Evolutionary conservation across 1,140 invertebrate species (phyloP).

Genomic region (Bilobella aurantiaca): DNA sequence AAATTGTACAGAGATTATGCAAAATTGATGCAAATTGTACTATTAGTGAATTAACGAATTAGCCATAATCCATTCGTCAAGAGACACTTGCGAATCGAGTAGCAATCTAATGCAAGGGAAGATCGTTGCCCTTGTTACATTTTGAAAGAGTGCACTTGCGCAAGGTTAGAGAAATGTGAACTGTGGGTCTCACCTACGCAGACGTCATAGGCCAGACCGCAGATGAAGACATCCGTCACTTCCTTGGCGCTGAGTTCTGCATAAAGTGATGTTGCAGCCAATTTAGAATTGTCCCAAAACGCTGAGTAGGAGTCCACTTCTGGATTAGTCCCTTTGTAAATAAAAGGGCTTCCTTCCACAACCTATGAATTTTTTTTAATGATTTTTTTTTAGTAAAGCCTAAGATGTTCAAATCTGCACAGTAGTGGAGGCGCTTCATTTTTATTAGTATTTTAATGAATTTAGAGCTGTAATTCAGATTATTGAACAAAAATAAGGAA

Average conservation of each 20-base stretch:
- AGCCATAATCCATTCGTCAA: background rate
- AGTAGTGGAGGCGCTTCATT: background rate
- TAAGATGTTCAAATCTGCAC: background rate
- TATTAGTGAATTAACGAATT: background rate
- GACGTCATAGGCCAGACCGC: slow-evolving; percentile 90
- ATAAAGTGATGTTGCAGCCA: slow-evolving; percentile 74
- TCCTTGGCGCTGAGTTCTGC: slow-evolving; percentile 63
- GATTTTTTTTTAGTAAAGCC: no score
- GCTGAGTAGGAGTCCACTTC: slow-evolving; percentile 95
- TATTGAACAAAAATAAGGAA: no score
- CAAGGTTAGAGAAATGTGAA: background rate
- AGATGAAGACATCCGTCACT: slow-evolving; percentile 87
- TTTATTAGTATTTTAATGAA: no score
- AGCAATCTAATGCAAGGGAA: background rate
- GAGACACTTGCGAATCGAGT: background rate
- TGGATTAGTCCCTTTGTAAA: slow-evolving; percentile 88
- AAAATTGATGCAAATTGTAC: background rate
- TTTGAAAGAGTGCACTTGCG: background rate
- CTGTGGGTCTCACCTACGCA: slow-evolving; percentile 73
- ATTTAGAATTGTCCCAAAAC: slow-evolving; percentile 92
- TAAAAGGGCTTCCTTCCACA: slow-evolving; percentile 58
- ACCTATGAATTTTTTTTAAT: no score
- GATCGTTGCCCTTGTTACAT: background rate
- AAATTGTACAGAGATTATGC: no score
- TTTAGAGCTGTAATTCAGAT: no score